A percentile compares a stretch with the other conserved stretches of the same genome.
Evolutionary conservation across 2,888 invertebrate species (phyloP).

Genomic region (Megamerina dolium): DNA sequence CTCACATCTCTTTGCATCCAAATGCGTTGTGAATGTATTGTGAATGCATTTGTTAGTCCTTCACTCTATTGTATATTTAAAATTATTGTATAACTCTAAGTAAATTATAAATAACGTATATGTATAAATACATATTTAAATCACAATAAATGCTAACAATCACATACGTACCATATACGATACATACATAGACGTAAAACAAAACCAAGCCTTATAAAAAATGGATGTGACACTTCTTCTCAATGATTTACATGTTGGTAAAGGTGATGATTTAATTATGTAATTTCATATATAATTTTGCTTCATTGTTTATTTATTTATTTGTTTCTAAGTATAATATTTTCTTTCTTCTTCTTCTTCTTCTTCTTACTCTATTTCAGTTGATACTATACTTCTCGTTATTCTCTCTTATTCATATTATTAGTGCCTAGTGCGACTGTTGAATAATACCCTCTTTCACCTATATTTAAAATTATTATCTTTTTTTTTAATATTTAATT

Average conservation of each 20-base stretch:
- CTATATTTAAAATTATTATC: not conserved
- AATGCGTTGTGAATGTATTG: constrained; percentile 31
- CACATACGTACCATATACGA: not conserved
- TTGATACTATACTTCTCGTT: no score
- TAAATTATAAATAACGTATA: not conserved
- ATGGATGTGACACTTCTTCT: constrained; percentile 33
- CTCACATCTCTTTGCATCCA: constrained; percentile 30
- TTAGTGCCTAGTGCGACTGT: no score
- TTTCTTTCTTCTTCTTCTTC: not conserved
- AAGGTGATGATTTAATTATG: constrained; percentile 45
- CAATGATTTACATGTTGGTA: constrained; percentile 33
- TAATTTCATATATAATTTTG: constrained; percentile 1
- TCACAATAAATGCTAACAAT: not conserved
- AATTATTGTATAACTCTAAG: not conserved
- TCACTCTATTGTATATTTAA: constrained; percentile 18
- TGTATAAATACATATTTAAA: not conserved
- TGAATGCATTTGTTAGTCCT: constrained; percentile 27
- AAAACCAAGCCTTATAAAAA: constrained; percentile 7
- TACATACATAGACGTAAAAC: no score
- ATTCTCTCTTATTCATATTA: no score
- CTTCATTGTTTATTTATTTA: no score
- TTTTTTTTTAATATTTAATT: not conserved
- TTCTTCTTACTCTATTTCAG: not conserved
- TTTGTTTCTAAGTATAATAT: not conserved
- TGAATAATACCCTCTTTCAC: no score